Evolutionary conservation across 2,888 invertebrate genomes (phyloP), one percentile per base, ranked within the genome.

Genomic region (Epinotia bilunana): DNA sequence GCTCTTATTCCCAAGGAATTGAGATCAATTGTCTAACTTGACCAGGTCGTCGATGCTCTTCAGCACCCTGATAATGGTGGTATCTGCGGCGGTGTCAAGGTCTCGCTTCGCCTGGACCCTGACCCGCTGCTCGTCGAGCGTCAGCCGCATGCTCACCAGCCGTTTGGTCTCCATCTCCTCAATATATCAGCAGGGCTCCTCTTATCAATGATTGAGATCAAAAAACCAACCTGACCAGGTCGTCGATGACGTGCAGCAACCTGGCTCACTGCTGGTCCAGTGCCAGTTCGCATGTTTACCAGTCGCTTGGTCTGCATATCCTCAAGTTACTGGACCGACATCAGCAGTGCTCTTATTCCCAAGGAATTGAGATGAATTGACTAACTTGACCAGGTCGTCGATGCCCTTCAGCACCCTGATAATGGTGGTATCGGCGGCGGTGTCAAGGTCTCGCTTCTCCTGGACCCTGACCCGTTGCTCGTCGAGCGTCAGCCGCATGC

Each of bases 1-100:
- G 20, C 39, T 39, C 39, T 49, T 49, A 16, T n/a, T 53, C 16
- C n/a, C 53, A n/a, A n/a, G 53, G 7, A 53, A 53, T 13, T n/a
- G 53, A 6, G n/a, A 53, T 53, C 53, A 53, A n/a, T 53, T 5
- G 53, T 46, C 43, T 11, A 46, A 63, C 63, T 18, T 23, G 20
- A 63, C 16, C 43, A 65, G 33, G 1, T 93, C 93, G n/a, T 92
- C 91, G 58, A 93, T 91, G 1, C 92, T 92, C 57, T 82, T 88
- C 9, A 92, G 73, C 53, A 91, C 88, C 70, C 85, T 90, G 0
- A 64, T 0, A 0, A 89, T 86, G 1, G 81, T 86, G 2, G 80
- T 81, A 33, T 92, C 91, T 0, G 91, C 87, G 0, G 76, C 76
- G 0, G 78, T 77, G 77, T 90, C 90, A 23, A 79, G 78, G 0